Evolutionary conservation across 1,140 invertebrate genomes (phyloP).

Genomic region (Sitophilus oryzae): DNA sequence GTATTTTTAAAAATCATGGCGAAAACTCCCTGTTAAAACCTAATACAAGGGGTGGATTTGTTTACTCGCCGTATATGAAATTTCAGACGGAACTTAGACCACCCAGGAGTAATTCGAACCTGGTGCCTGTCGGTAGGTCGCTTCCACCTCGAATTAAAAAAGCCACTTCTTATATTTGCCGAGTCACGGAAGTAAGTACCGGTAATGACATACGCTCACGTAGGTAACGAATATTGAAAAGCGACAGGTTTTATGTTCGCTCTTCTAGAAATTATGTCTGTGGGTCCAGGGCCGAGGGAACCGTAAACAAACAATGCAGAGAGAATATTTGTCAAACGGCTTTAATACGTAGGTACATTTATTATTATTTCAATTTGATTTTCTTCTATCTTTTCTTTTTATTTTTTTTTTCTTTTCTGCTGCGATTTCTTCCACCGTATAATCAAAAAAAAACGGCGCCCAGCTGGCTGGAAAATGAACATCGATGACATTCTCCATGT

Average conservation of each 20-base stretch:
- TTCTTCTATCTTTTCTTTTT: too few relatives aligned
- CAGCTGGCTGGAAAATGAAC: too few relatives aligned
- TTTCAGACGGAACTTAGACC: slow-evolving; percentile 16
- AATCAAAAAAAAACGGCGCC: too few relatives aligned
- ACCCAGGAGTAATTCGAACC: slow-evolving; percentile 9
- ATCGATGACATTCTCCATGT: too few relatives aligned
- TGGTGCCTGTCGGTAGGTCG: neutral
- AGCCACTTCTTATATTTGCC: slow-evolving; percentile 4
- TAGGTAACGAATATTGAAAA: neutral
- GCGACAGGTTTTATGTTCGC: neutral
- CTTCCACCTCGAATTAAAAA: neutral
- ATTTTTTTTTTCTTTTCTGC: too few relatives aligned
- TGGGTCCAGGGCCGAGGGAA: neutral
- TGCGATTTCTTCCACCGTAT: too few relatives aligned
- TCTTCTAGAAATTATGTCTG: neutral
- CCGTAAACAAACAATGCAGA: neutral
- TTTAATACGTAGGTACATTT: too few relatives aligned
- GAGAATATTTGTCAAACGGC: too few relatives aligned
- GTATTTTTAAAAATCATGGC: neutral
- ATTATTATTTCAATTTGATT: too few relatives aligned
- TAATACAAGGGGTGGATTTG: slow-evolving; percentile 9
- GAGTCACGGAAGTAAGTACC: neutral
- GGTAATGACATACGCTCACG: neutral
- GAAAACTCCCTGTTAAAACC: neutral
- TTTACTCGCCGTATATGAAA: slow-evolving; percentile 14